Evolutionary conservation across 2,888 invertebrate genomes (phyloP).

Genomic region (Cosmorhoe ocellata): DNA sequence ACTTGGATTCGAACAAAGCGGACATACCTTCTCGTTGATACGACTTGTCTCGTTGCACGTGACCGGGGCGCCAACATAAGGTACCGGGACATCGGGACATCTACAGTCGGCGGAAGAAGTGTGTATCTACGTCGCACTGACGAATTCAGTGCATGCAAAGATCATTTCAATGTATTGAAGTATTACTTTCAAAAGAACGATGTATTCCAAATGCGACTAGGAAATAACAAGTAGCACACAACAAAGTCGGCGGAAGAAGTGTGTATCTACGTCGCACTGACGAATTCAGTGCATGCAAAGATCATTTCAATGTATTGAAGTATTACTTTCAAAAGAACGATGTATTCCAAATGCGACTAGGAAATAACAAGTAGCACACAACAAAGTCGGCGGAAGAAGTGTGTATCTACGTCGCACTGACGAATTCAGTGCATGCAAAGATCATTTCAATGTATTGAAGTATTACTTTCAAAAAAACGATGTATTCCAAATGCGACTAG

Average conservation of each 20-base stretch:
- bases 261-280: no score
- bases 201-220: not conserved
- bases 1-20: not conserved
- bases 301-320: no score
- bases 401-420: no score
- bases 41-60: constrained; percentile 12
- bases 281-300: no score
- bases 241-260: not conserved
- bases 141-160: no score
- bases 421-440: no score
- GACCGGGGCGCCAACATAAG: constrained; percentile 7
- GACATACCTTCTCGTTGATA: constrained; percentile 12
- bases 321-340: no score
- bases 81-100: not conserved
- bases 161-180: no score
- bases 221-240: not conserved
- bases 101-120: constrained; percentile 6
- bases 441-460: no score
- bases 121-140: no score
- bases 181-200: no score
- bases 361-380: not conserved
- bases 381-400: not conserved
- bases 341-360: not conserved
- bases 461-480: no score
- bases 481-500: not conserved